Base-by-base conservation (phyloP, 2,113 vertebrate species). In the Tachysurus vachellii region DNA sequence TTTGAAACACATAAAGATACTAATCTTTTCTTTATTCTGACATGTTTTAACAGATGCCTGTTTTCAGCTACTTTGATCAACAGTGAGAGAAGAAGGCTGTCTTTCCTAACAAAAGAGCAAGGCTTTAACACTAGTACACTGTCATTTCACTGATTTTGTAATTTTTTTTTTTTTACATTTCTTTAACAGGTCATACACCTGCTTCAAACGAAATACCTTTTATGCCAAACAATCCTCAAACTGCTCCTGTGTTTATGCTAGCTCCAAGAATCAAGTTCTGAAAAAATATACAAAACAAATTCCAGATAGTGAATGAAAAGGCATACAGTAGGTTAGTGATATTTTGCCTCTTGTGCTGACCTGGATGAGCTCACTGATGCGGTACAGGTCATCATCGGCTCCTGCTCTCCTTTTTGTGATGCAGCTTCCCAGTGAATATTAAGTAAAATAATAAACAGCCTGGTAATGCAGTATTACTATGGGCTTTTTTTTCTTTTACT, bases 281-380 rank as follows among this genome's bases (percentile, higher is more conserved):
- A 47, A 47, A 75, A 47, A 47, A 12, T 36, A 73, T 73, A 44
- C 17, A 73, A 42, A 23, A 73, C 42, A 23, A 73, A 75, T 44
- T 75, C 36, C 71, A 47, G 42, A 47, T 23, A 73, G 47, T 54
- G 44, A 73, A 47, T 75, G 42, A 70, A 42, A 71, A 17, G 21
- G 9, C 1, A 73, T 73, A 44, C 16, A 77, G 26, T 3, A 44
- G 47, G 12, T 50, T 53, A n/a, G 42, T 53, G 47, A 53, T 56
- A n/a, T 17, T 56, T 56, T 10, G 8, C 26, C n/a, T 79, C 53
- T 79, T 31, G 44, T 10, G 0, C 92, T 19, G 36, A 99, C 98
- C 98, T 99, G 98, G 91, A 99, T 99, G 23, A 99, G 96, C 76
- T 99, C 98, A 7, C 96, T 99, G 93, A 99, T 98, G 89, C 97